A percentile compares a stretch with the other conserved stretches of the same genome.
phyloP scores from a whole-genome alignment of 2,113 vertebrate species.

The Pristiophorus japonicus region DNA sequence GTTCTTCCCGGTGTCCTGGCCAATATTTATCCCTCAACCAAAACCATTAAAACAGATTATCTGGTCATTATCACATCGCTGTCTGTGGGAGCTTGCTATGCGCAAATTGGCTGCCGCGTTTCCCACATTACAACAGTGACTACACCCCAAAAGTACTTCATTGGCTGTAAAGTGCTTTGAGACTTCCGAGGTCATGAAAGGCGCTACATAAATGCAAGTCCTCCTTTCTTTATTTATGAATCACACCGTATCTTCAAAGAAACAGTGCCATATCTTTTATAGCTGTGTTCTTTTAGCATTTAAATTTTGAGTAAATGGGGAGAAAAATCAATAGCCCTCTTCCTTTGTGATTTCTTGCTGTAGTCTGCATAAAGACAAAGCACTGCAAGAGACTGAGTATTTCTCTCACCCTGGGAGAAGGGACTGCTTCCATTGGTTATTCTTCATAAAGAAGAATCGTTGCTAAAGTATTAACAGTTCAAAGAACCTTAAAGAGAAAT shows the following conservation, averaged over 20 bases:
- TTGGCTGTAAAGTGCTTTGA: not conserved
- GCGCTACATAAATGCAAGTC: not conserved
- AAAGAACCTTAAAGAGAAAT: not conserved
- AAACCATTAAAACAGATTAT: not conserved
- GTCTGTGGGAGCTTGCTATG: not conserved
- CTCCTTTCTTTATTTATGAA: not conserved
- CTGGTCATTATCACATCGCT: not conserved
- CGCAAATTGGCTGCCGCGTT: too few relatives aligned
- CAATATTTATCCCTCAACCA: too few relatives aligned
- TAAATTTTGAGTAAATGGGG: not conserved
- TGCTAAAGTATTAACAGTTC: conserved; percentile 20
- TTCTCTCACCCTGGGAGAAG: too few relatives aligned
- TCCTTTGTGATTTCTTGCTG: not conserved
- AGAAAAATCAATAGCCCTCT: not conserved
- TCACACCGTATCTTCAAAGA: not conserved
- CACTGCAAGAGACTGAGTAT: too few relatives aligned
- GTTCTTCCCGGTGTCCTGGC: too few relatives aligned
- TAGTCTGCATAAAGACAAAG: not conserved
- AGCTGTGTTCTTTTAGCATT: not conserved
- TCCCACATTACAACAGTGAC: not conserved
- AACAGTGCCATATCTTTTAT: too few relatives aligned
- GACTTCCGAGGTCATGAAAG: not conserved
- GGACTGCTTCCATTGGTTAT: not conserved
- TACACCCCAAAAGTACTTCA: not conserved
- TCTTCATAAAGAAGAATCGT: not conserved